Percentiles rank a stretch among this genome's conserved stretches.
phyloP scores from a whole-genome alignment of 2,888 invertebrate genomes.

The Drosophila robusta region DNA sequence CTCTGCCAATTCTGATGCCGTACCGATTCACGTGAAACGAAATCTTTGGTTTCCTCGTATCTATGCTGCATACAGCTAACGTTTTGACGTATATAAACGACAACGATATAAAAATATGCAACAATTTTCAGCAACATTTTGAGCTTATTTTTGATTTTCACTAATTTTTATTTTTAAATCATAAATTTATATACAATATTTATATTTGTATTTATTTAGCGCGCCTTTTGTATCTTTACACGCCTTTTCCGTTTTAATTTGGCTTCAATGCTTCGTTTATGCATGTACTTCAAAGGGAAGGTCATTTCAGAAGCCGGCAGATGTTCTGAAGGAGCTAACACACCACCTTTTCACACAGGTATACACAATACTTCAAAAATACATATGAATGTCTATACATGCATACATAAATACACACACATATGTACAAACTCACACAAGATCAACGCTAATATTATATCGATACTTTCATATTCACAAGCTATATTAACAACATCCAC shows the following conservation, averaged over 20 bases:
- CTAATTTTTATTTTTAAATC: background rate
- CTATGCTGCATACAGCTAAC: conserved; percentile 15
- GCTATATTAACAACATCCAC: conserved; percentile 8
- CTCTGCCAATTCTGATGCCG: conserved; percentile 83
- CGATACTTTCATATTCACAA: conserved; percentile 17
- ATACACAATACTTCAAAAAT: conserved; percentile 41
- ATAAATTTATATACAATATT: background rate
- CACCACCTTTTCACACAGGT: conserved; percentile 58
- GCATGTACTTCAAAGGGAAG: conserved; percentile 37
- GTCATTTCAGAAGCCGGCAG: conserved; percentile 60
- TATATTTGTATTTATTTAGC: conserved; percentile 7
- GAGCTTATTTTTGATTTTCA: background rate
- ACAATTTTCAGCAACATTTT: conserved; percentile 38
- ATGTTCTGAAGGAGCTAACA: conserved; percentile 50
- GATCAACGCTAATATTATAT: conserved; percentile 36
- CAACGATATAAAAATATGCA: conserved; percentile 19
- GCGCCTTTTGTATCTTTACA: conserved; percentile 30
- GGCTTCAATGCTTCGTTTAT: conserved; percentile 37
- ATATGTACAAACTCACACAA: conserved; percentile 2
- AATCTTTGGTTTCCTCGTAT: conserved; percentile 15
- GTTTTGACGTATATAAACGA: conserved; percentile 17
- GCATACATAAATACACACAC: conserved; percentile 3
- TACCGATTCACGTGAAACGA: conserved; percentile 12
- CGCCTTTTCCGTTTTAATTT: conserved; percentile 45
- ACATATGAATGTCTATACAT: conserved; percentile 13